Evolutionary conservation across 2,888 invertebrate genomes (phyloP), one percentile per base, ranked within the genome.

Genomic region (Archaeoteleia sp.): DNA sequence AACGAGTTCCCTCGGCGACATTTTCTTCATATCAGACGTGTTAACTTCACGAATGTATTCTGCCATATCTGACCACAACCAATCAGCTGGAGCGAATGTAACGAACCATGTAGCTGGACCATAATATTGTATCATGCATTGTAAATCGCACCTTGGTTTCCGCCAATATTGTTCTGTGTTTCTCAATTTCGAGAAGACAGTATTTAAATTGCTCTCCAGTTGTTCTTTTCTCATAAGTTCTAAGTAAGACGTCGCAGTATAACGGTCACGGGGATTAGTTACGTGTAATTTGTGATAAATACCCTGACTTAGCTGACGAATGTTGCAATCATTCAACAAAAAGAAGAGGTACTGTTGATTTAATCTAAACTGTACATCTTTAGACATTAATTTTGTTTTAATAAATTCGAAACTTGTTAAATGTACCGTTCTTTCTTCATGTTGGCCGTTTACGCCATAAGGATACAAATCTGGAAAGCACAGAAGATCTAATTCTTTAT

Each of bases 91-190:
- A 49, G 72, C 72, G 0, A 67, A 14, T 0, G 67, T 39, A 4
- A 76, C 39, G 46, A 74, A 76, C 71, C 71, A 76, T n/a, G 75
- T 75, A 5, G 72, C 67, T 4, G 75, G 70, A 0, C 73, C 74
- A 53, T 76, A 75, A 51, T 76, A 10, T 8, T 51, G 34, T n/a
- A 34, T 49, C 74, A 75, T 74, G 43, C 74, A 75, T 3, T 32
- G 51, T 7, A 74, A 40, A 25, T 74, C 45, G 42, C 35, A 63
- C 34, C 62, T 53, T 34, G 66, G 63, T 54, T 75, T 73, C 17
- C n/a, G n/a, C n/a, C n/a, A n/a, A n/a, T n/a, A n/a, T n/a, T n/a
- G n/a, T n/a, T n/a, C n/a, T n/a, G n/a, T n/a, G n/a, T n/a, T n/a
- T n/a, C n/a, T n/a, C n/a, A n/a, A n/a, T n/a, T n/a, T n/a, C n/a